Evolutionary conservation across 2,113 vertebrate species (phyloP), one percentile per base, ranked within the genome.

Genomic region (Python bivittatus): DNA sequence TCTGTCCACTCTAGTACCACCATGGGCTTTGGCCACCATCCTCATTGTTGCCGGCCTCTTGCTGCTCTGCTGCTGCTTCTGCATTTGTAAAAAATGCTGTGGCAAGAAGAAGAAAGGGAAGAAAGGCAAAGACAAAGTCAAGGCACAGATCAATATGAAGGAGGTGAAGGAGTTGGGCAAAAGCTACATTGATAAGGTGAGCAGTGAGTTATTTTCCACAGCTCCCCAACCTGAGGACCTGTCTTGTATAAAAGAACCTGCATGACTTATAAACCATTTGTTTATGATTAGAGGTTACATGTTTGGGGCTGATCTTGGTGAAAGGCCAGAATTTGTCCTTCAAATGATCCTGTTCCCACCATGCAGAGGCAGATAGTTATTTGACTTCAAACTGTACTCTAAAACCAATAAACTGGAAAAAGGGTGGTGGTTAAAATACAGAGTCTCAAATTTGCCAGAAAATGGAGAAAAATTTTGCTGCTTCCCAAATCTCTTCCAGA

Each of bases 21-120:
- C 98, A 95, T 99, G 98, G 98, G 98, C 98, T 1, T 93, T 98
- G 91, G 98, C 98, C 42, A 98, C 98, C 93, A 98, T 99, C 29
- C 95, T 98, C 87, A 97, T 98, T 12, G 96, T 98, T 25, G 97
- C 98, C 0, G 97, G 96, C 56, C 97, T 99, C 4, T 88, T 98
- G 0, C 91, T 95, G 91, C 98, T 98, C 93, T 95, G 98, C 94
- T 97, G 96, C 88, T 98, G 98, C 95, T 98, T 98, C 94, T 97
- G 98, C 90, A 97, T 97, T 92, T 98, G 96, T 96, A 98, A 98
- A 95, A 98, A 98, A 92, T 92, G 91, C 88, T 94, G 97, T 20
- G 97, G 96, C 94, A 97, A 97, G 44, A 96, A 91, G 94, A 98
- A 98, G 91, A 97, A 97, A 93, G 96, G 97, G 22, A 99, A 99